Evolutionary conservation across 2,113 vertebrate genomes (phyloP), one percentile per base, ranked within the genome.

Genomic region (Thryonomys swinderianus): DNA sequence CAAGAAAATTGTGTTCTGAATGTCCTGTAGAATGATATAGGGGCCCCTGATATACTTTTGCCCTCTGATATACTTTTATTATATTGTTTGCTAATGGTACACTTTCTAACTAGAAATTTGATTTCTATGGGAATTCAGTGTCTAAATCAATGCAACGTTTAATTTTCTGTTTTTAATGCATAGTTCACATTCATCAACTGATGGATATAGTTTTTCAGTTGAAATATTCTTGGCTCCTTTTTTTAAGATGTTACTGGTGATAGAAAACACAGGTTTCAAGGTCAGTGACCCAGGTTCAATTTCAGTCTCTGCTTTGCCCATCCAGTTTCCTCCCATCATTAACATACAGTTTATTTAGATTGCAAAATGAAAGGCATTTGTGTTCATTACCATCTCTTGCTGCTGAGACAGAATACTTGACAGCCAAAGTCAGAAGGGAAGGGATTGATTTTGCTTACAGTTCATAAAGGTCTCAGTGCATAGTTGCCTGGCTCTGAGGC

Each of bases 101-200:
- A 17, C 8, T 76, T 94, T 90, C 48, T 94, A 76, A 84, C 18
- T 80, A 78, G 20, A 88, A 94, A 59, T 81, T 87, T 74, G 88
- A 37, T 88, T 62, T 78, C 16, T 92, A 21, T 82, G 48, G 57
- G 30, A 90, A 64, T 64, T 93, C 51, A 76, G 34, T 37, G 21
- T 78, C 20, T 87, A 17, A 13, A 84, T 87, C 67, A 91, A 78
- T 78, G 27, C 53, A 11, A 32, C 37, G 85, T 94, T 88, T 16
- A 81, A 48, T 79, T 85, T 81, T 78, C 13, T 93, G 53, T 71
- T 94, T 97, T 88, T 85, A 27, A 85, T 85, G 23, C 42, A 74
- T 83, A 23, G 9, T 20, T 16, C 67, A 3, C 5, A 64, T 48
- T 80, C 81, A 71, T 74, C 37, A 93, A 59, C 3, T 94, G 21